These are phyloP conservation scores for Poeciliopsis gracilis DNA, from an alignment of 2,797 vertebrate species.

Conservation along the genomic window DNA sequence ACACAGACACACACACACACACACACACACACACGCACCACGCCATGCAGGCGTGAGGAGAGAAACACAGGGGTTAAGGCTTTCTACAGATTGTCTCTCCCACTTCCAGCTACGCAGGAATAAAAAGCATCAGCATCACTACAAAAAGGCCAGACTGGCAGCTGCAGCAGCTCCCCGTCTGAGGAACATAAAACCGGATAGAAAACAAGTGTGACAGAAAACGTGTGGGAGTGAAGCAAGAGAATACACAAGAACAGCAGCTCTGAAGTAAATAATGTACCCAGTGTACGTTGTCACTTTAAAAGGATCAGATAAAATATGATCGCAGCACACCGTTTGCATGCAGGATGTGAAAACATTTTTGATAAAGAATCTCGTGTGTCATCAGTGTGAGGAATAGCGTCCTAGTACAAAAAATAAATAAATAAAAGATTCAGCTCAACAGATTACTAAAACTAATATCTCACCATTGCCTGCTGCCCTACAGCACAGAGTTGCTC, in stretches of 20 bases:
- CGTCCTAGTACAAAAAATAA: conserved; percentile 36
- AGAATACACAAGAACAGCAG: conserved; percentile 43
- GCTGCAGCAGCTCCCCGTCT: conserved; percentile 40
- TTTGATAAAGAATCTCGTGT: conserved; percentile 62
- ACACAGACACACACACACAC: conserved; percentile 19
- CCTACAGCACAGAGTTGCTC: conserved; percentile 24
- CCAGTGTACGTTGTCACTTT: conserved; percentile 49
- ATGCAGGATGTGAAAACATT: conserved; percentile 65
- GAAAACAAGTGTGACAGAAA: conserved; percentile 51
- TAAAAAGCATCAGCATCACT: conserved; percentile 34
- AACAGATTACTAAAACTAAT: conserved; percentile 69
- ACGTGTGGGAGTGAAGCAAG: conserved; percentile 56
- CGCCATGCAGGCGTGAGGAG: conserved; percentile 45
- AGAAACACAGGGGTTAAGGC: conserved; percentile 54
- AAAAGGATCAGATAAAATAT: conserved; percentile 59
- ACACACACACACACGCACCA: conserved; percentile 21
- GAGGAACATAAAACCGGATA: conserved; percentile 36
- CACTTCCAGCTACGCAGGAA: conserved; percentile 50
- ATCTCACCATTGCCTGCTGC: conserved; percentile 40
- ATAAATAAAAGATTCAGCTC: conserved; percentile 44
- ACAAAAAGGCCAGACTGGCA: conserved; percentile 33
- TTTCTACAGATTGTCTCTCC: conserved; percentile 41
- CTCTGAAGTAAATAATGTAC: conserved; percentile 56
- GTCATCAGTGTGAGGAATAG: conserved; percentile 45
- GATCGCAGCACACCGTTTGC: conserved; percentile 64